Base-by-base conservation (phyloP, 1,140 invertebrate species). In the Dreissena polymorpha region DNA sequence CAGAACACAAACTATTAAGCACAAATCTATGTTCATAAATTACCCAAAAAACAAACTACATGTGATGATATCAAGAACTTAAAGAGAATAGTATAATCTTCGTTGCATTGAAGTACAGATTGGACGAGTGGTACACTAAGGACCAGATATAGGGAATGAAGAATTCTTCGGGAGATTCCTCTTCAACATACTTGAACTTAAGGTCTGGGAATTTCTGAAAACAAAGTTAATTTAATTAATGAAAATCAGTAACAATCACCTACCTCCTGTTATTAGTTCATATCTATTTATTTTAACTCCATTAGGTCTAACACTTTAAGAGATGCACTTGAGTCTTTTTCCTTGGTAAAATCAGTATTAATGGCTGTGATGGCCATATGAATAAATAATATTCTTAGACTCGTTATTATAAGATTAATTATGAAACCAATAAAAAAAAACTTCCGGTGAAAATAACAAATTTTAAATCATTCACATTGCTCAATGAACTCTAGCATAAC, bases 111-210 rank as follows among this genome's bases (percentile, higher is more conserved):
- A 93, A 93, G 87, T 93, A 92, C 79, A 93, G 86, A 85, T 91
- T 90, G 3, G 92, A 92, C 29, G 89, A 89, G 64, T 92, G 91
- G 84, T 92, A 92, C n/a, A 93, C 96, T 68, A 99, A 94, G 14
- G 97, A 96, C 99, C 99, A 99, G 55, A 99, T 96, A 92, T 99
- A 99, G 12, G 99, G 99, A 89, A 99, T 98, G 93, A 99, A 99
- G 94, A 99, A 99, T 90, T 99, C 98, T 92, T 99, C 98, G 0
- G 98, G 99, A 82, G 97, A 96, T 83, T 99, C 98, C 93, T 99
- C 99, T 94, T 99, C 99, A 0, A 99, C 98, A 91, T 99, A 99
- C 87, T 98, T 97, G 93, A 99, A 99, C 93, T 99, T 99, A 64
- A 99, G 93, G 89, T 99, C 98, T 0, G 99, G 98, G 93, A 99